These are phyloP conservation scores for Leucoraja ocellata DNA, from an alignment of 2,797 vertebrate genomes.

Conservation along the genomic window DNA sequence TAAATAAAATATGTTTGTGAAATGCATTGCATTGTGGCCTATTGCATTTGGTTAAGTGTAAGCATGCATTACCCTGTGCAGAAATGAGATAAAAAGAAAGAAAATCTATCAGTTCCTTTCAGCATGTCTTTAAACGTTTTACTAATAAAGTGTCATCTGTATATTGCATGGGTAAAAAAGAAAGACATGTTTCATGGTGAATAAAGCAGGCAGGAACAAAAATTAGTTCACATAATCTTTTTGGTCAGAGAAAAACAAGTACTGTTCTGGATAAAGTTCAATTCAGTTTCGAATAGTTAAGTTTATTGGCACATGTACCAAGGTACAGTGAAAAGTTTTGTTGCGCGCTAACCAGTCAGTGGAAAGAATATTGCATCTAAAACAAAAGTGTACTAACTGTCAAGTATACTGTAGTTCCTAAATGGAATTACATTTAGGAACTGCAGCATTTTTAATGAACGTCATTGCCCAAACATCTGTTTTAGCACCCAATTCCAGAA, in stretches of 20 bases:
- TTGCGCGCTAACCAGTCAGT: no score
- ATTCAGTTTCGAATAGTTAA: no score
- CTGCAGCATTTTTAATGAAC: neutral
- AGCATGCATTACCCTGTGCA: neutral
- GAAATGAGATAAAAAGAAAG: neutral
- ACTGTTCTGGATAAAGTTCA: no score
- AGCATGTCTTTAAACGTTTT: no score
- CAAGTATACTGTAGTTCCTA: neutral
- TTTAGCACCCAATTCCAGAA: neutral
- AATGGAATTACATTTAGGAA: neutral
- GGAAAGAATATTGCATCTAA: no score
- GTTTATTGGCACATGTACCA: no score
- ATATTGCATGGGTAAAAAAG: neutral
- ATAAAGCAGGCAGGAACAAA: neutral
- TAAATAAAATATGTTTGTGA: neutral
- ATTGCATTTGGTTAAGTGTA: neutral
- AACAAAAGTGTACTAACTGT: neutral
- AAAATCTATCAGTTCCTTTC: no score
- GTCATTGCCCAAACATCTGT: neutral
- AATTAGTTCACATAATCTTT: neutral
- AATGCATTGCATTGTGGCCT: neutral
- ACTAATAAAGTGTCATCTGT: no score
- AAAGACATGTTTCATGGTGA: neutral
- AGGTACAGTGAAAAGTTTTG: no score
- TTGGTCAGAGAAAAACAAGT: no score